Evolutionary conservation across 2,113 vertebrate genomes (phyloP).

Genomic region (Menidia beryllina): DNA sequence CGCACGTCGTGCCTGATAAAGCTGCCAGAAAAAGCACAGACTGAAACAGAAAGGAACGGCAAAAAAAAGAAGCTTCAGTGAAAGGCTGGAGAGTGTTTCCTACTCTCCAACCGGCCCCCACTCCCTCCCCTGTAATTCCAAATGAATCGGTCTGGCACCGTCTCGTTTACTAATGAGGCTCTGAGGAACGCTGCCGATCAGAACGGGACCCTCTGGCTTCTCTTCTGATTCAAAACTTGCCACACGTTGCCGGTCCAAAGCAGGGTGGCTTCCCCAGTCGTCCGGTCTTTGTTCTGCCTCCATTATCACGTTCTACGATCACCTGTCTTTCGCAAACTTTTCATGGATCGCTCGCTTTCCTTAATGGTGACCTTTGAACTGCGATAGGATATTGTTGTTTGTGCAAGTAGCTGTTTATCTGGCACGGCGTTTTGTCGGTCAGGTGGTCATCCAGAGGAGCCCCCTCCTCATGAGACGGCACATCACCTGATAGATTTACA

Average conservation of each 20-base stretch:
- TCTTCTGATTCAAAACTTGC: constrained; percentile 71
- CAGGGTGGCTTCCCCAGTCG: neutral
- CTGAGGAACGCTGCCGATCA: constrained; percentile 67
- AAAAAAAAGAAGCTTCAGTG: constrained; percentile 1
- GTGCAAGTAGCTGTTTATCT: too few relatives aligned
- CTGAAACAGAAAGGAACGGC: constrained; percentile 34
- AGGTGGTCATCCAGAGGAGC: too few relatives aligned
- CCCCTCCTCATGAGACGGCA: too few relatives aligned
- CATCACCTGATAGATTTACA: too few relatives aligned
- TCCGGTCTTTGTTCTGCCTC: too few relatives aligned
- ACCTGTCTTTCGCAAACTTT: too few relatives aligned
- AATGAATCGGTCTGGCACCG: constrained; percentile 65
- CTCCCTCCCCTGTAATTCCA: constrained; percentile 16
- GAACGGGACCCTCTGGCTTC: constrained; percentile 54
- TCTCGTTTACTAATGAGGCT: constrained; percentile 76
- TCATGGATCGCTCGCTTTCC: too few relatives aligned
- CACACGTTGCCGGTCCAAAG: constrained; percentile 36
- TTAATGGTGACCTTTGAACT: too few relatives aligned
- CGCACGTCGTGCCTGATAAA: constrained; percentile 33
- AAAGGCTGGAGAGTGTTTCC: neutral
- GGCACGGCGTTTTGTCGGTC: too few relatives aligned
- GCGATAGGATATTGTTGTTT: too few relatives aligned
- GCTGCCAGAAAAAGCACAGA: constrained; percentile 25
- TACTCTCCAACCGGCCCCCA: neutral
- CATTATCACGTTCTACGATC: too few relatives aligned